phyloP scores from a whole-genome alignment of 2,797 vertebrate genomes.

The Melanogrammus aeglefinus region DNA sequence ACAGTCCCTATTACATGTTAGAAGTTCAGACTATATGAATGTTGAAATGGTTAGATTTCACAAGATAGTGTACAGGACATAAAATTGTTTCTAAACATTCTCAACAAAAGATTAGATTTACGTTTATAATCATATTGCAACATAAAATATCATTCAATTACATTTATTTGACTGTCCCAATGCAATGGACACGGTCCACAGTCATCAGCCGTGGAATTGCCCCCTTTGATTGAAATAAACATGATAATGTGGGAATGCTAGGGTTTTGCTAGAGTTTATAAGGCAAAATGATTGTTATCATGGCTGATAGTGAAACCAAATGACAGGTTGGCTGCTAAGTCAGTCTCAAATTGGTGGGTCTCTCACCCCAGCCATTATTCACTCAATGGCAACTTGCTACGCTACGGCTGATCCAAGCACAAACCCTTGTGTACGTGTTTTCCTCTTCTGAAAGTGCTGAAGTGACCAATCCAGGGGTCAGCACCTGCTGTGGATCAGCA shows the following conservation, averaged over 20 bases:
- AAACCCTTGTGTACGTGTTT: conserved; percentile 53
- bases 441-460: conserved; percentile 65
- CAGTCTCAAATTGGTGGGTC: conserved; percentile 62
- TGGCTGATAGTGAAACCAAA: conserved; percentile 56
- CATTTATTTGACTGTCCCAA: conserved; percentile 19
- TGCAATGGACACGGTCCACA: neutral
- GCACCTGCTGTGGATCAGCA: conserved; percentile 52
- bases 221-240: conserved; percentile 34
- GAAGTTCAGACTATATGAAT: neutral
- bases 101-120: neutral
- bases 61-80: neutral
- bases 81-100: neutral
- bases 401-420: conserved; percentile 30
- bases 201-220: conserved; percentile 27
- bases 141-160: neutral
- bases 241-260: conserved; percentile 36
- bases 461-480: conserved; percentile 51
- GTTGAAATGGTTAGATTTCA: neutral
- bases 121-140: neutral
- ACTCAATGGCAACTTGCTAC: conserved; percentile 39
- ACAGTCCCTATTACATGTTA: neutral
- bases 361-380: conserved; percentile 37
- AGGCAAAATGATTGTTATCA: conserved; percentile 53
- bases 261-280: conserved; percentile 49
- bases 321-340: conserved; percentile 53